A percentile compares a stretch with the other conserved stretches of the same genome.
Conservation (phyloP, 2,888 invertebrate species). For the Tetragonisca angustula region DNA sequence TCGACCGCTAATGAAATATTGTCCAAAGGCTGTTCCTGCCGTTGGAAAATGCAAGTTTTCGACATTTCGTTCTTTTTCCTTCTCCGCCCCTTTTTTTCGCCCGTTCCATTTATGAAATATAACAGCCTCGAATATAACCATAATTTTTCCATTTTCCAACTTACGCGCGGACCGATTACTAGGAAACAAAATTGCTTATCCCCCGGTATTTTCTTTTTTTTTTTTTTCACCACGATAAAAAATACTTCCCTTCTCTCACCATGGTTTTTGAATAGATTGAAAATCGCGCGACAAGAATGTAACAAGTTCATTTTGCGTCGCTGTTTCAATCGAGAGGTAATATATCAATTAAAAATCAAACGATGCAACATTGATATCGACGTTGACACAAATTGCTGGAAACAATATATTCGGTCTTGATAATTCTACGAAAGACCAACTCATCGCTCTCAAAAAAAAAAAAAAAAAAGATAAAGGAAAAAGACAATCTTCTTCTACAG, state of each 20-base stretch:
- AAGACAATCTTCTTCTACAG: too few relatives aligned
- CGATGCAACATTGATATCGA: too few relatives aligned
- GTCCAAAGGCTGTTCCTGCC: neutral
- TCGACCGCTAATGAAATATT: neutral
- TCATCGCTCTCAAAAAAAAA: too few relatives aligned
- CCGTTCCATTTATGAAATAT: neutral
- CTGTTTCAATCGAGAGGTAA: too few relatives aligned
- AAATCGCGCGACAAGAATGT: neutral
- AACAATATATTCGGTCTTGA: too few relatives aligned
- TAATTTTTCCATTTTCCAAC: too few relatives aligned
- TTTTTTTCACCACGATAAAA: neutral
- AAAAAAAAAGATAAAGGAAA: too few relatives aligned
- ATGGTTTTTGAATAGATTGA: neutral
- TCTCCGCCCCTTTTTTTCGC: neutral
- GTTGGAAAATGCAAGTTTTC: neutral
- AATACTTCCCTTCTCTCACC: neutral
- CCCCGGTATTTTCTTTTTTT: neutral
- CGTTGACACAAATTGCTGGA: too few relatives aligned
- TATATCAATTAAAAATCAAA: too few relatives aligned
- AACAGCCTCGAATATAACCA: neutral
- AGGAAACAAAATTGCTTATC: constrained; percentile 1
- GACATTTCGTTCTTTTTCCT: neutral
- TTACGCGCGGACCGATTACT: neutral
- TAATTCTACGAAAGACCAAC: too few relatives aligned
- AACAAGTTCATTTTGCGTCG: neutral